Evolutionary conservation across 2,888 invertebrate species (phyloP).

Genomic region (Lamellibrachia columna): DNA sequence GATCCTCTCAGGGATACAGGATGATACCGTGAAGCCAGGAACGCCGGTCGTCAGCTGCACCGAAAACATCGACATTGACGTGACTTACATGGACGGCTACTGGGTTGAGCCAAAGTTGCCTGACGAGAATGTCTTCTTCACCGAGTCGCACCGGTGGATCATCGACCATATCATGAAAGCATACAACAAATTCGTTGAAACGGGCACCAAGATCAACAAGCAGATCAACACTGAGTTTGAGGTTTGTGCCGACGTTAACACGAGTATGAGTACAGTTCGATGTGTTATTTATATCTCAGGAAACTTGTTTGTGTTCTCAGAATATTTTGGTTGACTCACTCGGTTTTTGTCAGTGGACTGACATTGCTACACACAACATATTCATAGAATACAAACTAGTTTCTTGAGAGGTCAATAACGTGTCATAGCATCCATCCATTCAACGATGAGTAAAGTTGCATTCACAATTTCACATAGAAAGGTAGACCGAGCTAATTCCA

Average conservation of each 20-base stretch:
- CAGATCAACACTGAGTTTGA: conserved; percentile 26
- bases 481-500: too few relatives aligned
- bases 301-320: too few relatives aligned
- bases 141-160: conserved; percentile 31
- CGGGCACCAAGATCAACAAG: conserved; percentile 27
- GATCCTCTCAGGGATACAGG: background rate
- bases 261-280: too few relatives aligned
- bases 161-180: conserved; percentile 33
- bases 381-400: too few relatives aligned
- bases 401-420: too few relatives aligned
- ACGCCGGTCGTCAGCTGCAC: background rate
- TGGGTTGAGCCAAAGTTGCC: conserved; percentile 29
- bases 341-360: too few relatives aligned
- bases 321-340: too few relatives aligned
- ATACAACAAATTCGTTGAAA: conserved; percentile 28
- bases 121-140: conserved; percentile 30
- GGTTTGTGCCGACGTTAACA: conserved; percentile 7
- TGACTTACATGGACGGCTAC: conserved; percentile 17
- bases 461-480: too few relatives aligned
- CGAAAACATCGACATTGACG: background rate
- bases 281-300: too few relatives aligned
- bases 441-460: too few relatives aligned
- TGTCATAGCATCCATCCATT: too few relatives aligned
- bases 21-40: background rate
- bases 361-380: too few relatives aligned